Base-by-base conservation (phyloP, 2,797 vertebrate species). In the Anableps anableps region DNA sequence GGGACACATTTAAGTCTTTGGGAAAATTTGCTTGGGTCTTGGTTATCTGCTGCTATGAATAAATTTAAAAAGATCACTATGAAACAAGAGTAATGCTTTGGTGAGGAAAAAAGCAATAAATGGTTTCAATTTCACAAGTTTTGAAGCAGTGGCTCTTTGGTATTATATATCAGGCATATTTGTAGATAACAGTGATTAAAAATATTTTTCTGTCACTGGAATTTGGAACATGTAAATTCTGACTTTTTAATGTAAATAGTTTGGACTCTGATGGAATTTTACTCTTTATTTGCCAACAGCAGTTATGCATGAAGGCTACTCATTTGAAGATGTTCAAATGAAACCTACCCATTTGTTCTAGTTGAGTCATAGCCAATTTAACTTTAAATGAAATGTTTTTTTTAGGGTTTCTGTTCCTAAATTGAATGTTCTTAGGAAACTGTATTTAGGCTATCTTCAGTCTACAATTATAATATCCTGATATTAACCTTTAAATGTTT, bases 1-100 rank as follows among this genome's bases (percentile, higher is more conserved):
- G 51, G 48, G 82, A 38, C 34, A 62, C 55, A 75, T 85, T 77
- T 51, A 41, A 53, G 45, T 43, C 31, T 58, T 71, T 81, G 17
- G 73, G 76, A 75, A 50, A 0, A 43, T 71, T 47, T 76, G 71
- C 47, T 76, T 70, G 71, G 74, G 10, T 75, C 31, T 23, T 34
- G 47, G n/a, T 34, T 21, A 29, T 60, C 38, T 45, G 38, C 38
- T 45, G 38, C 55, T 11, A 4, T 2, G 13, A 62, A 62, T 53
- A 55, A 53, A 1, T 16, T 5, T 13, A 53, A 17, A 26, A 36
- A n/a, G 43, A 1, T 50, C 7, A 9, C 53, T 43, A 16, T 43
- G 36, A 75, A 75, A 14, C 1, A 58, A 58, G 50, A 36, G 50
- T 26, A 23, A n/a, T 16, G 34, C 26, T 64, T 77, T 77, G 21